Evolutionary conservation across 2,113 vertebrate genomes (phyloP), one percentile per base, ranked within the genome.

Genomic region (Corythaeola cristata): DNA sequence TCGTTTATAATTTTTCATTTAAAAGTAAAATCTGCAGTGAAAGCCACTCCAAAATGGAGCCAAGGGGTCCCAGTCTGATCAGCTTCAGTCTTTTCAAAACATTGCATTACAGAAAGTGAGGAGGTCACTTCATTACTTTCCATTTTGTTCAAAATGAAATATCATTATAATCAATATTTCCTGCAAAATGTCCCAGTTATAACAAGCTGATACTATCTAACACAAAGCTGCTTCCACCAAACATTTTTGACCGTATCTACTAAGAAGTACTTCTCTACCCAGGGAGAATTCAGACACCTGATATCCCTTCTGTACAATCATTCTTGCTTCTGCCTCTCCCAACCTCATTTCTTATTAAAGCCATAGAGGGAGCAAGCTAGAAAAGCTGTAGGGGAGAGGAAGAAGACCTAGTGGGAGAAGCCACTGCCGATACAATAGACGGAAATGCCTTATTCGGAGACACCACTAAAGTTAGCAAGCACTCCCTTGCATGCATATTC

Each of bases 111-210:
- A 83, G 66, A 81, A 91, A 91, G 39, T 37, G 30, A 94, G 76
- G 68, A 35, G 35, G 39, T 78, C 3, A 3, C 32, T 93, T 89
- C 85, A 85, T 88, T 93, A 88, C 32, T 94, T 89, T 73, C 63
- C 45, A 69, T 89, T 91, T 93, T 82, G 9, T 85, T 76, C 69
- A 62, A 76, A 95, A 49, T 73, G 44, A 93, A 94, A 79, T 88
- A 79, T 59, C 60, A 75, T 88, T 89, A 58, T 69, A 92, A 96
- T 88, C 84, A 94, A 82, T 88, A 95, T 79, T 75, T 85, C 67
- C 71, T 73, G 49, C 11, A 71, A 93, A 88, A 94, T n/a, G 20
- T 91, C 50, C 16, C 26, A 59, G 60, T 41, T 73, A 56, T 39
- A 88, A 79, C 53, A 85, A 60, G 62, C 45, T 68, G 69, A 93